phyloP scores from a whole-genome alignment of 2,888 invertebrate species.

The Minunthozetes semirufus region DNA sequence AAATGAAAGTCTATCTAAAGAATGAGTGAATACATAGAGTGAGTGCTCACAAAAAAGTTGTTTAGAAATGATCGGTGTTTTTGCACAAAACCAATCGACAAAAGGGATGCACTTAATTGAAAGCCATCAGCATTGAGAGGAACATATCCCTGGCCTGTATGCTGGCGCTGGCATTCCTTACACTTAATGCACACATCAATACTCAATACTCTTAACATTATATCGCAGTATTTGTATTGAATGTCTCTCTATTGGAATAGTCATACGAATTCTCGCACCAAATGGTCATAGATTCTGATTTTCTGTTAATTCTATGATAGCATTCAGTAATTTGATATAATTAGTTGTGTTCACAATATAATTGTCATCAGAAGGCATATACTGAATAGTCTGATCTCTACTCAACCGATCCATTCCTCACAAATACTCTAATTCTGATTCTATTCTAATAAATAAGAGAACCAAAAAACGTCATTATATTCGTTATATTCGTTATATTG shows the following conservation, averaged over 20 bases:
- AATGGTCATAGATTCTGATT: neutral
- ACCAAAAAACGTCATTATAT: too few species aligned
- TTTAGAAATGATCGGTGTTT: neutral
- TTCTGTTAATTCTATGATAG: neutral
- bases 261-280: neutral
- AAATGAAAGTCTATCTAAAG: neutral
- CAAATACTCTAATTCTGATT: neutral
- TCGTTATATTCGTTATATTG: too few species aligned
- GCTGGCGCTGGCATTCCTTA: neutral
- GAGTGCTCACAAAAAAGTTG: neutral
- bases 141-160: neutral
- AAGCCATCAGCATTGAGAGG: neutral
- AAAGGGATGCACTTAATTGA: conserved; percentile 1
- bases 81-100: neutral
- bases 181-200: neutral
- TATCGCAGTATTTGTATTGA: neutral
- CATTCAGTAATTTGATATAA: neutral
- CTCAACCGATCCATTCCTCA: neutral
- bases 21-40: neutral
- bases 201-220: neutral
- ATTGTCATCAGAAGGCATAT: too few species aligned
- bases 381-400: neutral
- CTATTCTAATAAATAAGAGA: too few species aligned
- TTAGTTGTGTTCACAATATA: neutral
- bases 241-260: neutral